phyloP scores from a whole-genome alignment of 2,113 vertebrate species.

The Sus scrofa region T2T-Sscrofa CM000820.6:48050501-48051000 shows the following conservation, averaged over 20 bases:
- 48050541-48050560: not conserved
- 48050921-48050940: not conserved
- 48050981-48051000: not conserved
- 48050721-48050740: not conserved
- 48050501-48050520: not conserved
- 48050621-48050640: not conserved
- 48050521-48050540: not conserved
- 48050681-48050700: not conserved
- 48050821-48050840: not conserved
- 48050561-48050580: not conserved
- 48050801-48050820: not conserved
- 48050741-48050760: not conserved
- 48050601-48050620: not conserved
- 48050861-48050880: not conserved
- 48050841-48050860: not conserved
- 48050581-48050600: not conserved
- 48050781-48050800: not conserved
- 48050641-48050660: not conserved
- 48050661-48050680: not conserved
- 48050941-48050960: not conserved
- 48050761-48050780: not conserved
- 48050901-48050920: accelerated
- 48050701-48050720: too few relatives aligned
- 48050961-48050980: not conserved
- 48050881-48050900: not conserved